These are phyloP conservation scores for Thera britannica DNA, from an alignment of 2,888 invertebrate genomes.

Conservation along the genomic window DNA sequence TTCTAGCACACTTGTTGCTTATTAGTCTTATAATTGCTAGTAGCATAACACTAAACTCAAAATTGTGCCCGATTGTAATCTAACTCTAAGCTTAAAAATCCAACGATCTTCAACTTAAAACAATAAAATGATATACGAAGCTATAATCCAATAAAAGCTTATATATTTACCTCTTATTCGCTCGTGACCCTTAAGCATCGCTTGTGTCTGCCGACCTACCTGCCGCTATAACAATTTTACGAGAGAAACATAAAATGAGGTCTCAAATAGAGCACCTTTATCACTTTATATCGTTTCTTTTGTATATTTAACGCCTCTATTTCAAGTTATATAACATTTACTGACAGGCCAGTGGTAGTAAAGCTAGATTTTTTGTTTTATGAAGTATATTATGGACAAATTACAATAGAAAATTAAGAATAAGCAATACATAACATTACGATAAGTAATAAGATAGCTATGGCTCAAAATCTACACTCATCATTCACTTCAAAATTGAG, in stretches of 20 bases:
- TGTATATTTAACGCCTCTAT: conserved; percentile 78
- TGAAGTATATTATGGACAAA: conserved; percentile 30
- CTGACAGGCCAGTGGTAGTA: conserved; percentile 40
- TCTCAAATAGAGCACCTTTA: conserved; percentile 65
- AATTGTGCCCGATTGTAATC: too few relatives aligned
- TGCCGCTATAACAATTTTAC: conserved; percentile 71
- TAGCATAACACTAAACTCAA: too few relatives aligned
- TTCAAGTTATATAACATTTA: conserved; percentile 50
- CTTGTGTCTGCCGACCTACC: conserved; percentile 73
- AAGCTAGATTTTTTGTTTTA: conserved; percentile 39
- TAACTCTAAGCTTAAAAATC: not conserved
- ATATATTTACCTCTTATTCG: conserved; percentile 68
- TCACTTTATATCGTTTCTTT: conserved; percentile 77
- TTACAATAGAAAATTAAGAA: conserved; percentile 7
- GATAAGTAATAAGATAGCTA: too few relatives aligned
- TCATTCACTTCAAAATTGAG: too few relatives aligned
- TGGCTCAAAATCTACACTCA: too few relatives aligned
- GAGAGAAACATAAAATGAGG: conserved; percentile 51
- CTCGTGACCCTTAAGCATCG: conserved; percentile 57
- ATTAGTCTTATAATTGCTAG: too few relatives aligned
- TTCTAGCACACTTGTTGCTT: too few relatives aligned
- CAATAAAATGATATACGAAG: conserved; percentile 58
- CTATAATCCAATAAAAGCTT: conserved; percentile 73
- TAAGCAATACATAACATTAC: too few relatives aligned
- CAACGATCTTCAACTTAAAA: conserved; percentile 30